Conservation (phyloP, 2,888 invertebrate species). For the Eucriotettix oculatus region DNA sequence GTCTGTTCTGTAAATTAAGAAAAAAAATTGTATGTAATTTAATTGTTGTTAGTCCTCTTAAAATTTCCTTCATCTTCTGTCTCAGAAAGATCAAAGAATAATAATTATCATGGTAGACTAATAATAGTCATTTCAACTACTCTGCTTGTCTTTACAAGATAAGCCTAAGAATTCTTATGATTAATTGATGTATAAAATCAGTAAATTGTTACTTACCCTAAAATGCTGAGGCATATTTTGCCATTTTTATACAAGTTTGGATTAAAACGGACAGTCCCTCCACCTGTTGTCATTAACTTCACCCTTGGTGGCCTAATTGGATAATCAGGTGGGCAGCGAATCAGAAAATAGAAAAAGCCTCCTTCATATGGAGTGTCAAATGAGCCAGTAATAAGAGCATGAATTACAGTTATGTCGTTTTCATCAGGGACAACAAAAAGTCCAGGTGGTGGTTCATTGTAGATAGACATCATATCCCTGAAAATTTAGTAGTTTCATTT, state of each 20-base stretch:
- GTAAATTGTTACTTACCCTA: conserved; percentile 3
- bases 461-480: conserved; percentile 37
- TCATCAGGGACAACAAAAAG: conserved; percentile 37
- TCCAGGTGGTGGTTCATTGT: conserved; percentile 36
- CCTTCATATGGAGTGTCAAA: conserved; percentile 44
- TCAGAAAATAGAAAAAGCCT: conserved; percentile 32
- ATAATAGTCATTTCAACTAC: too few species aligned
- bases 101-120: too few species aligned
- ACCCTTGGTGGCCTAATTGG: conserved; percentile 40
- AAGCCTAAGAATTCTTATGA: too few species aligned
- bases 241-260: conserved; percentile 44
- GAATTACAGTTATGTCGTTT: conserved; percentile 32
- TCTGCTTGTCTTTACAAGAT: too few species aligned
- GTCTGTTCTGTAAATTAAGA: too few species aligned
- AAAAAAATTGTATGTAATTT: too few species aligned
- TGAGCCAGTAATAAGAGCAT: conserved; percentile 37
- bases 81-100: too few species aligned
- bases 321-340: conserved; percentile 35
- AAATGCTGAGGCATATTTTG: conserved; percentile 24
- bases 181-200: background rate
- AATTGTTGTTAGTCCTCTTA: too few species aligned
- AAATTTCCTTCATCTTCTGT: too few species aligned
- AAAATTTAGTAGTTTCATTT: background rate
- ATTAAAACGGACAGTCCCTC: conserved; percentile 39
- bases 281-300: conserved; percentile 39